phyloP scores from a whole-genome alignment of 2,797 vertebrate genomes.

The Mormyrus proboscirostris region DNA sequence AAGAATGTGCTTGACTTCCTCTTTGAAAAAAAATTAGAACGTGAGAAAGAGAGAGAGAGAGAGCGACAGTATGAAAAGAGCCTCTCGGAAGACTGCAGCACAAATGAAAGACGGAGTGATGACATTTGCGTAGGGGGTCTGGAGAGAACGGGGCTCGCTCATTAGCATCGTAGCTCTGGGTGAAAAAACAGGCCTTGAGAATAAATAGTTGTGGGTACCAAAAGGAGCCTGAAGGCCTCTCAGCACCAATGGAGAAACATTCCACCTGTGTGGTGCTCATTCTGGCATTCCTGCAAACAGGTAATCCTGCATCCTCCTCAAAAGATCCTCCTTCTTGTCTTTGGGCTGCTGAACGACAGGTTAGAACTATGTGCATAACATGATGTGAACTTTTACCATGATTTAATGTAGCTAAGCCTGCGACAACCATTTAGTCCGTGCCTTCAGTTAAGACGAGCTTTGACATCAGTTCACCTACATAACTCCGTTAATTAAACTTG shows the following conservation, averaged over 20 bases:
- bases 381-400: background rate
- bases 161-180: background rate
- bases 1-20: conserved; percentile 1
- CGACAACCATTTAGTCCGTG: background rate
- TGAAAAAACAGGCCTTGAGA: background rate
- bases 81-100: background rate
- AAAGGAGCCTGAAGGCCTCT: conserved; percentile 8
- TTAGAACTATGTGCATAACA: background rate
- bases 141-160: background rate
- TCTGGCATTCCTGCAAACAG: conserved; percentile 38
- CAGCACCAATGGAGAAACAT: conserved; percentile 31
- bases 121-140: background rate
- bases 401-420: background rate
- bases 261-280: conserved; percentile 31
- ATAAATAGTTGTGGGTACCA: background rate
- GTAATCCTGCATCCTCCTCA: conserved; percentile 28
- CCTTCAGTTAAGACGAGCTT: background rate
- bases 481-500: background rate
- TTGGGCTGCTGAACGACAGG: background rate
- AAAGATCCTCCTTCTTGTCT: background rate
- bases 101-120: background rate
- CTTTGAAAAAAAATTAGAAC: background rate
- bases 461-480: background rate
- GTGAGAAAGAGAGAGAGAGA: conserved; percentile 6
- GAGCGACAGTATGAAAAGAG: background rate